Evolutionary conservation across 2,888 invertebrate genomes (phyloP), one percentile per base, ranked within the genome.

Genomic region (Drosophila rubida): DNA sequence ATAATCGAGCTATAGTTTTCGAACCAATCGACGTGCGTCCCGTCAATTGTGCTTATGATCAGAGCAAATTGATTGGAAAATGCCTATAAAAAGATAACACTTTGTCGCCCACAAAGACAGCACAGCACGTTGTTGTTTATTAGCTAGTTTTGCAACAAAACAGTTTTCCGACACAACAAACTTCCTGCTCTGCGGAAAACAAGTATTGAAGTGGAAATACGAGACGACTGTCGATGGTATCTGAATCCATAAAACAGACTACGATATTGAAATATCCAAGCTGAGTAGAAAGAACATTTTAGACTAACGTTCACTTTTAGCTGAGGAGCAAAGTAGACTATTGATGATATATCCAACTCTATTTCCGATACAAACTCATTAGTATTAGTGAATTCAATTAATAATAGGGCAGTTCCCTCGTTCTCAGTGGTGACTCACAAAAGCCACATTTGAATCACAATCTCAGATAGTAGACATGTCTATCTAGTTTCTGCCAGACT

Each of bases 21-120:
- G 19, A 19, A 19, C 19, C 1, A 61, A 35, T 57, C 58, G 8
- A 32, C 22, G 5, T 2, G 7, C 55, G 35, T 32, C 35, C 23
- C 5, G 23, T 6, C 25, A 41, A 51, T 51, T 69, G 11, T 39
- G 46, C 58, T 32, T 49, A 48, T 60, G 41, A 63, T 59, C 51
- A 48, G 48, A 54, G 64, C 64, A 67, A 82, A 76, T 82, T 76
- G 87, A 54, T 71, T 78, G 84, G 87, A 82, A 82, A 82, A 86
- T 86, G 42, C 41, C 59, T 71, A 67, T 69, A 65, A 71, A 78
- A 70, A 44, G 51, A 64, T 66, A 41, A 41, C 19, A 23, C 13
- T 49, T 9, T 35, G 22, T 39, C 41, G 49, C 23, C 42, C 19
- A n/a, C 37, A 58, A 48, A 42, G 25, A 37, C 30, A 14, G 22